Conservation (phyloP, 1,140 invertebrate genomes). For the Drosophila seguyi region DNA sequence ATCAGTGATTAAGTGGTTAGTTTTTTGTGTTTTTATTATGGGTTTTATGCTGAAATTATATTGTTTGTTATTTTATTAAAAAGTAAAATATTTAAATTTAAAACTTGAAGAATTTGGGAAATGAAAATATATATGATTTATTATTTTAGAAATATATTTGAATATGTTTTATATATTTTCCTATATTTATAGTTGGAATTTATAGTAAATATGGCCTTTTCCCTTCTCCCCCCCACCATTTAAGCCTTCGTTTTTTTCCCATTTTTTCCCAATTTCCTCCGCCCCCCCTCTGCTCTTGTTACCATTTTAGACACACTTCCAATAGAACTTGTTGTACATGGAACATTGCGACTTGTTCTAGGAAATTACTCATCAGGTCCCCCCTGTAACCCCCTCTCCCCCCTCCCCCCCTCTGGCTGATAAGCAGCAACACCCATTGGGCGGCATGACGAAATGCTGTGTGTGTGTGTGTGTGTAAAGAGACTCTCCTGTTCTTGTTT, state of each 20-base stretch:
- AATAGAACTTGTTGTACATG: conserved; percentile 38
- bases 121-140: too few relatives aligned
- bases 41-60: too few relatives aligned
- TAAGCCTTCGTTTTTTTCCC: background rate
- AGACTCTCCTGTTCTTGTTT: conserved; percentile 31
- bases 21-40: background rate
- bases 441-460: conserved; percentile 75
- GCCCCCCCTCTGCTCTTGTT: background rate
- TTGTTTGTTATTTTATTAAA: background rate
- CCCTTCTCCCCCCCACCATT: background rate
- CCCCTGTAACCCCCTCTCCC: background rate
- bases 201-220: too few relatives aligned
- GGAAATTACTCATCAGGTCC: conserved; percentile 73
- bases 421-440: conserved; percentile 40
- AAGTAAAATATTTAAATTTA: too few relatives aligned
- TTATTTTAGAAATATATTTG: too few relatives aligned
- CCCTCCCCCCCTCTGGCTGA: conserved; percentile 12
- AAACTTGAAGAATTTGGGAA: too few relatives aligned
- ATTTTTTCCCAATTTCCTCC: background rate
- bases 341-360: conserved; percentile 61
- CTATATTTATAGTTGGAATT: too few relatives aligned
- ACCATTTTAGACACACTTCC: conserved; percentile 37
- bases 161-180: too few relatives aligned
- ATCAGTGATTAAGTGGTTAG: conserved; percentile 16
- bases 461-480: background rate